A percentile compares a stretch with the other conserved stretches of the same genome.
Conservation (phyloP, 2,797 vertebrate species). For the Mus caroli region DNA sequence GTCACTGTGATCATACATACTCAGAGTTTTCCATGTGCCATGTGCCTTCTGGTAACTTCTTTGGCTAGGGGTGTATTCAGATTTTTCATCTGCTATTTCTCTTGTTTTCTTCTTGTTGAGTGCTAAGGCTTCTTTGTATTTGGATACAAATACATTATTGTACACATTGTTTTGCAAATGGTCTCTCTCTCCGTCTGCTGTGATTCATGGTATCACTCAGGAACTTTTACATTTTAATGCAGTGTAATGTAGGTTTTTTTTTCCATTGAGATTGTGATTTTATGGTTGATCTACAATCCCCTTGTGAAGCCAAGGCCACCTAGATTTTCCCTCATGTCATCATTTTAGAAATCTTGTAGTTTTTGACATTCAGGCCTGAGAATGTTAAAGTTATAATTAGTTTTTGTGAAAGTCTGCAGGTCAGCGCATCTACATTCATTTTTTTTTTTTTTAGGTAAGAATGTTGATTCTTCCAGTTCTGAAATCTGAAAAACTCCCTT, state of each 20-base stretch:
- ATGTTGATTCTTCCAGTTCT: not conserved
- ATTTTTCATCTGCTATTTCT: not conserved
- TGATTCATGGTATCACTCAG: not conserved
- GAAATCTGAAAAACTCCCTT: not conserved
- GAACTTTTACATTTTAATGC: not conserved
- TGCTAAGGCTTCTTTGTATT: not conserved
- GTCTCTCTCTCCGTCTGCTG: not conserved
- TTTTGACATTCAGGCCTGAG: not conserved
- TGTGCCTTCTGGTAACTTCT: not conserved
- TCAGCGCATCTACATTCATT: not conserved
- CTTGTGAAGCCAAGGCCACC: not conserved
- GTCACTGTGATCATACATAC: not conserved
- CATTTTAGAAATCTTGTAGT: not conserved
- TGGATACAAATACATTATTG: not conserved
- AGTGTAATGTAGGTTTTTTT: not conserved
- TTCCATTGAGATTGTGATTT: not conserved
- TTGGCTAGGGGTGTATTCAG: not conserved
- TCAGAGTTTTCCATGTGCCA: not conserved
- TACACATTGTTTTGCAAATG: not conserved
- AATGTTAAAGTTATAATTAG: not conserved
- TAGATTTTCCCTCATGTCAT: not conserved
- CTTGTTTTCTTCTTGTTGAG: not conserved
- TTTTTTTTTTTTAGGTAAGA: not conserved
- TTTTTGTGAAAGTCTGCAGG: not conserved
- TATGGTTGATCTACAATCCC: not conserved